Conservation (phyloP, 2,797 vertebrate species). For the Alca torda region DNA sequence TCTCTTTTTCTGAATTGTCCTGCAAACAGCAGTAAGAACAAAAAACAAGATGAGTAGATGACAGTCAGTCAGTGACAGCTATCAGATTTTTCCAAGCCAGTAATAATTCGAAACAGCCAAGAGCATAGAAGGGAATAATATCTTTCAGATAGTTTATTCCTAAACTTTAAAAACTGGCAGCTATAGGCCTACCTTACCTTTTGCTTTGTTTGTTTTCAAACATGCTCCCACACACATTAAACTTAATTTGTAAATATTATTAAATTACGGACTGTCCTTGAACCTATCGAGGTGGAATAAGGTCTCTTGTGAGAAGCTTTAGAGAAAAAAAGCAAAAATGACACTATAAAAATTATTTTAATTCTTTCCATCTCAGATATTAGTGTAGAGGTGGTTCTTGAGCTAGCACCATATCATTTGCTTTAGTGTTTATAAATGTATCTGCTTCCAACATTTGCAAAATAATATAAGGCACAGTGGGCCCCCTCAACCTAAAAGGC, state of each 20-base stretch:
- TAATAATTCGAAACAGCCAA: background rate
- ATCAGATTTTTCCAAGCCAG: background rate
- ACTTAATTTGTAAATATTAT: conserved; percentile 40
- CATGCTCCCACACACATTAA: background rate
- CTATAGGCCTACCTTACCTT: background rate
- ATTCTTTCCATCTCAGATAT: conserved; percentile 22
- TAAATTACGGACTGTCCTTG: conserved; percentile 30
- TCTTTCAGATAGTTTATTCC: background rate
- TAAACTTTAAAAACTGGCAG: background rate
- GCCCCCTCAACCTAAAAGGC: background rate
- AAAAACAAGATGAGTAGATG: background rate
- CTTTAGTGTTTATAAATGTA: background rate
- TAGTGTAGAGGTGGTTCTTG: background rate
- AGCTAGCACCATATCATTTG: background rate
- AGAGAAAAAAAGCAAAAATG: background rate
- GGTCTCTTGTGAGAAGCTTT: background rate
- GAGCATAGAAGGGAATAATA: background rate
- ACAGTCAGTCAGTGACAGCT: background rate
- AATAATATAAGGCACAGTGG: background rate
- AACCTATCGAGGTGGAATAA: conserved; percentile 7
- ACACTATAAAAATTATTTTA: conserved; percentile 2
- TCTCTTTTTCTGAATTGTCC: background rate
- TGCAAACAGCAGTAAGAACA: background rate
- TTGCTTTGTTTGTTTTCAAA: background rate
- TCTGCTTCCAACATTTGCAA: background rate